Base-by-base conservation (phyloP, 2,888 invertebrate species). In the Acrocyrtus sp. region DNA sequence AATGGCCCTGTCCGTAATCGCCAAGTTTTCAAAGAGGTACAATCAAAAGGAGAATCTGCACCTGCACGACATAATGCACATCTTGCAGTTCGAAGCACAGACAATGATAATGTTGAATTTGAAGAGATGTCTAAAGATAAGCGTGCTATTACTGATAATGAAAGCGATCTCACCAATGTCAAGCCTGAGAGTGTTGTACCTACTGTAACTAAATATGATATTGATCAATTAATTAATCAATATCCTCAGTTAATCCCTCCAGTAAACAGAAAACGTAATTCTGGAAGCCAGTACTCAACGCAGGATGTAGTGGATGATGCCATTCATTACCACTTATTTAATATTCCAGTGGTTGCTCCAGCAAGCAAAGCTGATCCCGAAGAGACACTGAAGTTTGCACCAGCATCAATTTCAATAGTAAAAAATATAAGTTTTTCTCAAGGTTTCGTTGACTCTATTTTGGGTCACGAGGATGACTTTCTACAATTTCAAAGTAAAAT, bases 241-340 rank as follows among this genome's bases (percentile, higher is more conserved):
- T 57, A 68, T 45, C 60, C 68, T 2, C 51, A 53, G 26, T 29
- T 68, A 3, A 24, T 68, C n/a, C 68, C 68, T 21, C 27, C 67
- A 6, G 34, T 67, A 1, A 67, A 58, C 22, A n/a, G 67, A 4
- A 67, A 67, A 34, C 57, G 67, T 17, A 51, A 29, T 47, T 68
- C 60, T 1, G 60, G 60, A 24, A 65, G 8, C 10, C 5, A 51
- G 17, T 10, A n/a, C 43, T 43, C 22, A 47, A 62, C 12, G 58
- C 34, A 48, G 24, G 48, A 47, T 61, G 34, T 17, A n/a, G 3
- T 27, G 6, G 34, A 47, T n/a, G 27, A 47, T 22, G 48, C 48
- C 10, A 57, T 10, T 50, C 50, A 50, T 22, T 22, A 50, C 22
- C 15, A 41, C 3, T 6, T 57, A 19, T 17, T 22, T n/a, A 51